phyloP scores from a whole-genome alignment of 1,140 invertebrate genomes.

The Maniola jurtina region DNA sequence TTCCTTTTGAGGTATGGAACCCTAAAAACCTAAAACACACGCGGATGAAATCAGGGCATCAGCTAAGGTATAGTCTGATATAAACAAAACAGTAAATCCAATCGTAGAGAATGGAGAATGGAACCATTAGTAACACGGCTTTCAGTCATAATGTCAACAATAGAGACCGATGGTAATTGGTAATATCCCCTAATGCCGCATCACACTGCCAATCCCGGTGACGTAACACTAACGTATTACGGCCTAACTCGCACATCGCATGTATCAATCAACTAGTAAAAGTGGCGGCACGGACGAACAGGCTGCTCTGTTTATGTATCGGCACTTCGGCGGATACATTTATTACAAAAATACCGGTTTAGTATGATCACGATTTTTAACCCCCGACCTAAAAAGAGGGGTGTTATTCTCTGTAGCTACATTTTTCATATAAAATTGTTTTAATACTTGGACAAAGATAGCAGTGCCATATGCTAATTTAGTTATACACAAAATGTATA shows the following conservation, averaged over 20 bases:
- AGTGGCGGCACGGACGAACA: background rate
- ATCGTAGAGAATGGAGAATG: slow-evolving; percentile 22
- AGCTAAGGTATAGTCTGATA: background rate
- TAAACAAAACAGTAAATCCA: background rate
- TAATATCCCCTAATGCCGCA: slow-evolving; percentile 33
- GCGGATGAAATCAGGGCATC: background rate
- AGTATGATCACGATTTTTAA: background rate
- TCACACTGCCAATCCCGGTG: slow-evolving; percentile 35
- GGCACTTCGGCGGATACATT: background rate
- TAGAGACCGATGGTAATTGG: slow-evolving; percentile 33
- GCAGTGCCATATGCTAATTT: no score
- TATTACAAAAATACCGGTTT: background rate
- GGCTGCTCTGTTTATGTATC: slow-evolving; percentile 1
- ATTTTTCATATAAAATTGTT: no score
- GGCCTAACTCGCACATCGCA: slow-evolving; percentile 29
- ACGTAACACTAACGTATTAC: slow-evolving; percentile 35
- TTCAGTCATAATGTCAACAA: slow-evolving; percentile 36
- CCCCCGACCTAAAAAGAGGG: no score
- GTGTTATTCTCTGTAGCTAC: no score
- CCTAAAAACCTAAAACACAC: no score
- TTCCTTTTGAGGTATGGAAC: no score
- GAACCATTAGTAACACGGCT: slow-evolving; percentile 34
- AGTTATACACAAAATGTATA: no score
- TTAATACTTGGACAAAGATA: no score
- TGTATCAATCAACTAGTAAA: slow-evolving; percentile 38